phyloP scores from a whole-genome alignment of 2,797 vertebrate species.

The Notolepis coatsorum region DNA sequence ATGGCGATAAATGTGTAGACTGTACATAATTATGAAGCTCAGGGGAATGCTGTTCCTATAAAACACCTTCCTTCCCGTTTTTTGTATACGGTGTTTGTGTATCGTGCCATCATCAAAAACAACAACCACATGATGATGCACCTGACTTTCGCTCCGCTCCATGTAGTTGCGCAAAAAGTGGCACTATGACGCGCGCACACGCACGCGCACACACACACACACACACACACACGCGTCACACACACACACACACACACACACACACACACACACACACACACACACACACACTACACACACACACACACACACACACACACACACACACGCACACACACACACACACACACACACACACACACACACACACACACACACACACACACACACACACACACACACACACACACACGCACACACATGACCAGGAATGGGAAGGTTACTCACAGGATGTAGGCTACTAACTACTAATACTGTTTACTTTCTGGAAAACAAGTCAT shows the following conservation, averaged over 20 bases:
- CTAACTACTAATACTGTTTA: too few species aligned
- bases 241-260: background rate
- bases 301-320: background rate
- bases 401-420: too few species aligned
- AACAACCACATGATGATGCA: conserved; percentile 47
- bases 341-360: background rate
- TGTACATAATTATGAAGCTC: too few species aligned
- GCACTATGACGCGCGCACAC: background rate
- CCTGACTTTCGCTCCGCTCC: conserved; percentile 29
- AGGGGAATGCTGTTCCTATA: too few species aligned
- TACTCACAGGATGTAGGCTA: too few species aligned
- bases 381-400: too few species aligned
- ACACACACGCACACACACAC: background rate
- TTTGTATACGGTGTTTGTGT: conserved; percentile 28
- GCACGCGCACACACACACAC: background rate
- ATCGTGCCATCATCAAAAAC: conserved; percentile 37
- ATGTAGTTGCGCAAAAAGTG: conserved; percentile 19
- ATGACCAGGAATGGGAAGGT: too few species aligned
- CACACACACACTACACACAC: too few species aligned
- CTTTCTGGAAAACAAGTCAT: too few species aligned
- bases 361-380: conserved; percentile 24
- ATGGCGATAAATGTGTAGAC: too few species aligned
- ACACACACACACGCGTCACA: background rate
- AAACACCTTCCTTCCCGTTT: too few species aligned
- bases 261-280: too few species aligned